Base-by-base conservation (phyloP, 2,888 invertebrate species). In the Macrophya annulata region DNA sequence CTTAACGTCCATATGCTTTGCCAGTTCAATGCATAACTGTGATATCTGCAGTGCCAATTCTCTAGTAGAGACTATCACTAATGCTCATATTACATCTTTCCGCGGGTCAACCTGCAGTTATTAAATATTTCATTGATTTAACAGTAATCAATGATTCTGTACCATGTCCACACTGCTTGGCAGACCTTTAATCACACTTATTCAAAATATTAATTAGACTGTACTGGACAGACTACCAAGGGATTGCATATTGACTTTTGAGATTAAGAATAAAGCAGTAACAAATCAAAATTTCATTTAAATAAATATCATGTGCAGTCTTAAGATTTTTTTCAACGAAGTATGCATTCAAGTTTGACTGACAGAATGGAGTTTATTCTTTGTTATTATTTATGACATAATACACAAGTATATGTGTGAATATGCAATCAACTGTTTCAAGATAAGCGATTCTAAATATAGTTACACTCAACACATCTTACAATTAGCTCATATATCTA, bases 11-110 rank as follows among this genome's bases (percentile, higher is more conserved):
- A 99, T 96, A 94, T 99, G 99, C 94, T 99, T 99, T 89, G 99
- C 98, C 92, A 99, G 95, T 94, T 99, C 99, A 94, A 99, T 99
- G 95, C 99, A 99, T 93, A 99, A 99, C 95, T 99, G 99, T 95
- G 99, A 99, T 93, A 99, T 99, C 94, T 99, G 99, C 91, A 99
- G 96, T 88, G 99, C 99, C 94, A 99, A 95, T 95, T 99, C 99
- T 95, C 99, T 96, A 87, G 99, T 99, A 88, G 99, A 99, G 93
- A 99, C 99, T 94, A 99, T 98, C 91, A 99, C 96, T 94, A 99
- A 95, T 91, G 99, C 99, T 96, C 99, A 99, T 93, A 99, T 99
- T 94, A 96, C 96, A 95, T 99, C 98, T 95, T 97, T 97, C 92
- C 96, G 96, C 86, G 97, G 96, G 94, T 98, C 97, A 91, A 98